A percentile compares a stretch with the other conserved stretches of the same genome.
phyloP scores from a whole-genome alignment of 2,888 invertebrate species.

The Rugalucina vietnamica region DNA sequence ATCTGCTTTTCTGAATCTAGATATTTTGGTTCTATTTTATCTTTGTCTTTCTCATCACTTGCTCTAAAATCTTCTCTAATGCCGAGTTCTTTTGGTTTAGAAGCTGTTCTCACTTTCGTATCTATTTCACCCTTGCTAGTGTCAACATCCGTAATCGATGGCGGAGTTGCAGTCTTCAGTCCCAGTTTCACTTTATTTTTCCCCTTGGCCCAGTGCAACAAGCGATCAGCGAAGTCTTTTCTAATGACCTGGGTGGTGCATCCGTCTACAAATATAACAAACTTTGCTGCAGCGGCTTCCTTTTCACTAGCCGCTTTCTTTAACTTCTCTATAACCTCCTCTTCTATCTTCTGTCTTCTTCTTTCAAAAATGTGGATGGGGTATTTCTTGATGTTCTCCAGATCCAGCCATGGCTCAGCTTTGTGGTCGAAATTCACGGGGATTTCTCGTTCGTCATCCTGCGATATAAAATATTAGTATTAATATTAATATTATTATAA shows the following conservation, averaged over 20 bases:
- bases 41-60: too few relatives aligned
- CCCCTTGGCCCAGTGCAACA: slow-evolving; percentile 51
- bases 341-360: slow-evolving; percentile 38
- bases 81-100: too few relatives aligned
- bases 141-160: too few relatives aligned
- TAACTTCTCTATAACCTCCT: slow-evolving; percentile 45
- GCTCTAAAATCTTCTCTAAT: too few relatives aligned
- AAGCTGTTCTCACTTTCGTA: too few relatives aligned
- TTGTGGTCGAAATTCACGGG: slow-evolving; percentile 62
- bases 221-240: slow-evolving; percentile 52
- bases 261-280: slow-evolving; percentile 53
- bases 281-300: slow-evolving; percentile 27
- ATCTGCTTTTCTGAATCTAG: slow-evolving; percentile 39
- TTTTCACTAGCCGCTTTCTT: slow-evolving; percentile 32
- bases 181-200: slow-evolving; percentile 38
- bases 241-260: slow-evolving; percentile 47
- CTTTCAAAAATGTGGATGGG: slow-evolving; percentile 44
- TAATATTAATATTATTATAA: too few relatives aligned
- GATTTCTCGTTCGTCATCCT: slow-evolving; percentile 66
- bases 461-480: slow-evolving; percentile 31
- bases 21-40: too few relatives aligned
- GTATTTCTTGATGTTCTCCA: slow-evolving; percentile 35
- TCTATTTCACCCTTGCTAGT: too few relatives aligned
- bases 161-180: not conserved
- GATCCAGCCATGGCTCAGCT: slow-evolving; percentile 62